A percentile compares a stretch with the other conserved stretches of the same genome.
Conservation (phyloP, 2,797 vertebrate species). For the Pangasius sanitwongsei region DNA sequence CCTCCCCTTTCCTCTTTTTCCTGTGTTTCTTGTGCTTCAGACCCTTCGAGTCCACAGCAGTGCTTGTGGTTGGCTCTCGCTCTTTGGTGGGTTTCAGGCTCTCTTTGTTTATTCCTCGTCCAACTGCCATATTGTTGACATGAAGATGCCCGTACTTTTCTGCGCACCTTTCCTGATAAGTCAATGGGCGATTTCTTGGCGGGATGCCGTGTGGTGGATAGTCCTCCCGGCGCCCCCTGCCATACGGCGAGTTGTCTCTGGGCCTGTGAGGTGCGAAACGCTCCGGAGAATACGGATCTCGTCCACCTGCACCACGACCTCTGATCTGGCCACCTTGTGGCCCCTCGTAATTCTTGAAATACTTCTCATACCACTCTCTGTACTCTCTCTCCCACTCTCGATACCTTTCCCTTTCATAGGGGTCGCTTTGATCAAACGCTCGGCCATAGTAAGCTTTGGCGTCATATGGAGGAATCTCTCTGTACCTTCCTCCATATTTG, state of each 20-base stretch:
- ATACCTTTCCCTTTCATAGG: slow-evolving; percentile 84
- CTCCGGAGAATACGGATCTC: slow-evolving; percentile 80
- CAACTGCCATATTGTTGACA: neutral
- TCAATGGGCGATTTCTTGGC: slow-evolving; percentile 71
- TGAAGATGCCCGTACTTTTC: slow-evolving; percentile 73
- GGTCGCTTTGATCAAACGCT: slow-evolving; percentile 83
- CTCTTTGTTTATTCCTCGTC: slow-evolving; percentile 66
- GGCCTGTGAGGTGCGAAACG: slow-evolving; percentile 78
- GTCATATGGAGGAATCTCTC: slow-evolving; percentile 82
- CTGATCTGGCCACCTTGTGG: slow-evolving; percentile 76
- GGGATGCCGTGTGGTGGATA: slow-evolving; percentile 69
- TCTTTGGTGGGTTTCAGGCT: slow-evolving; percentile 76
- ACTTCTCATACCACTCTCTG: slow-evolving; percentile 93
- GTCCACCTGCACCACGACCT: slow-evolving; percentile 70
- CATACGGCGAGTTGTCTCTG: slow-evolving; percentile 73
- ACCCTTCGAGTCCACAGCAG: slow-evolving; percentile 74
- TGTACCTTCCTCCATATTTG: slow-evolving; percentile 77
- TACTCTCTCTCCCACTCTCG: slow-evolving; percentile 91
- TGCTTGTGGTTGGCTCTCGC: slow-evolving; percentile 72
- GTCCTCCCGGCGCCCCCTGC: slow-evolving; percentile 84
- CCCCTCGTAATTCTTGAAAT: slow-evolving; percentile 83
- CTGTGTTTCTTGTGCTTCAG: slow-evolving; percentile 87
- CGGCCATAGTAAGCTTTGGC: slow-evolving; percentile 81
- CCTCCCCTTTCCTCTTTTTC: slow-evolving; percentile 83
- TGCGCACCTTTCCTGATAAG: slow-evolving; percentile 74